Conservation (phyloP, 2,888 invertebrate genomes). For the Stratiomys singularior region DNA sequence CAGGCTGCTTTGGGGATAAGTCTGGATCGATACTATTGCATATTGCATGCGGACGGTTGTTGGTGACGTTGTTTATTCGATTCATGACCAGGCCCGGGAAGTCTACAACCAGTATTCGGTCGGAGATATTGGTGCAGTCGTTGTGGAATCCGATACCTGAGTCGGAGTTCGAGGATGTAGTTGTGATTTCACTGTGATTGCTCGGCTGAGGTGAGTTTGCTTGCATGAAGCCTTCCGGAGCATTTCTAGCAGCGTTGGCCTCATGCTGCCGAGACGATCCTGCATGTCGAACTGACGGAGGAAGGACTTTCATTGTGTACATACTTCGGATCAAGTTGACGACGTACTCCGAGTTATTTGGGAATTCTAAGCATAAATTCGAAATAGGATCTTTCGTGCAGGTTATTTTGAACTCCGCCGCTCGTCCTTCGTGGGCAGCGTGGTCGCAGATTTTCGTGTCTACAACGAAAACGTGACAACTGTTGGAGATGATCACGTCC, state of each 20-base stretch:
- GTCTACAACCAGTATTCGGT: slow-evolving; percentile 81
- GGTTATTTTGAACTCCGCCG: slow-evolving; percentile 84
- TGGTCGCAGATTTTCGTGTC: slow-evolving; percentile 89
- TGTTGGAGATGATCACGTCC: slow-evolving; percentile 77
- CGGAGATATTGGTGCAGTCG: slow-evolving; percentile 85
- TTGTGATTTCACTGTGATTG: slow-evolving; percentile 81
- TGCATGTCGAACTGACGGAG: slow-evolving; percentile 58
- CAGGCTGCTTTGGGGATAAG: slow-evolving; percentile 33
- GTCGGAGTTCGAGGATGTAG: slow-evolving; percentile 92
- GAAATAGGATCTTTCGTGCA: slow-evolving; percentile 83
- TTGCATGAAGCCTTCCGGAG: slow-evolving; percentile 54
- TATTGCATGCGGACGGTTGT: slow-evolving; percentile 59
- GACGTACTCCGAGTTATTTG: slow-evolving; percentile 82
- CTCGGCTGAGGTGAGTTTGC: slow-evolving; percentile 88
- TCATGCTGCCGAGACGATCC: slow-evolving; percentile 44
- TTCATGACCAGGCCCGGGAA: slow-evolving; percentile 68
- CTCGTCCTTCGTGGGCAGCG: slow-evolving; percentile 80
- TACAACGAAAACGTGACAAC: slow-evolving; percentile 95
- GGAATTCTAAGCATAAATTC: slow-evolving; percentile 88
- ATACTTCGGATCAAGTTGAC: slow-evolving; percentile 78
- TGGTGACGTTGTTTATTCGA: slow-evolving; percentile 51
- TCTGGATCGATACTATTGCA: slow-evolving; percentile 58
- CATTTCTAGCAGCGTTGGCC: slow-evolving; percentile 59
- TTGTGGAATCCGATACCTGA: slow-evolving; percentile 95
- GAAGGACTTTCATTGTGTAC: slow-evolving; percentile 72